Evolutionary conservation across 1,140 invertebrate species (phyloP).

Genomic region (Leguminivora glycinivorella): DNA sequence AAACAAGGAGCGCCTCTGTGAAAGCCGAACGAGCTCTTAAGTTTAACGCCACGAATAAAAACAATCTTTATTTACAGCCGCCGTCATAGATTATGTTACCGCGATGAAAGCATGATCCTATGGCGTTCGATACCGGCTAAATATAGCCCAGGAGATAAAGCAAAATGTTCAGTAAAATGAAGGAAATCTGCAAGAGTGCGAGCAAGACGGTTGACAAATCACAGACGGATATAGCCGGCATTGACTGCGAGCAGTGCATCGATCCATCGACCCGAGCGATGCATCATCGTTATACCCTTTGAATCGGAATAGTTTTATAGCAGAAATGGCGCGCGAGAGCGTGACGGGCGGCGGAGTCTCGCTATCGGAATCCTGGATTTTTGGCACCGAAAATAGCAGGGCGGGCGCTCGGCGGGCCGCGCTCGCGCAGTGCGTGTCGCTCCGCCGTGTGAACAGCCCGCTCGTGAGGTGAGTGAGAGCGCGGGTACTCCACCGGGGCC

Average conservation of each 20-base stretch:
- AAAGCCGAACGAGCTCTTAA: not conserved
- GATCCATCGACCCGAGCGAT: conserved; percentile 37
- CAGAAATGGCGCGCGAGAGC: conserved; percentile 49
- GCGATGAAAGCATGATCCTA: conserved; percentile 8
- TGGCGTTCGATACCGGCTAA: conserved; percentile 14
- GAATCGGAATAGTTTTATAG: conserved; percentile 34
- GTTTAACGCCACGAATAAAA: not conserved
- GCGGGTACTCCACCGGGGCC: conserved; percentile 51
- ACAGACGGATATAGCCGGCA: conserved; percentile 39
- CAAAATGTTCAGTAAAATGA: not conserved
- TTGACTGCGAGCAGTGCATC: conserved; percentile 42
- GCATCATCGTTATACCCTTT: conserved; percentile 13
- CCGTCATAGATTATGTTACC: conserved; percentile 28
- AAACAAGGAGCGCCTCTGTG: not conserved
- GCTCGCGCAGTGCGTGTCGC: conserved; percentile 74
- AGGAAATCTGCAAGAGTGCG: conserved; percentile 17
- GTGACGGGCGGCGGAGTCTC: conserved; percentile 45
- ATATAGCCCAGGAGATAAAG: not conserved
- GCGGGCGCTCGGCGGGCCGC: conserved; percentile 65
- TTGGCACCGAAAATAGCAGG: conserved; percentile 77
- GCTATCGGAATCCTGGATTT: conserved; percentile 71
- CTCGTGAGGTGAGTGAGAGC: conserved; percentile 69
- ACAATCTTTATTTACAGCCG: conserved; percentile 23
- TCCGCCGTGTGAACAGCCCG: conserved; percentile 76
- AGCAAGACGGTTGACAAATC: conserved; percentile 32